These are phyloP conservation scores for Podarcis siculus DNA, from an alignment of 2,797 vertebrate species.

Conservation along the genomic window DNA sequence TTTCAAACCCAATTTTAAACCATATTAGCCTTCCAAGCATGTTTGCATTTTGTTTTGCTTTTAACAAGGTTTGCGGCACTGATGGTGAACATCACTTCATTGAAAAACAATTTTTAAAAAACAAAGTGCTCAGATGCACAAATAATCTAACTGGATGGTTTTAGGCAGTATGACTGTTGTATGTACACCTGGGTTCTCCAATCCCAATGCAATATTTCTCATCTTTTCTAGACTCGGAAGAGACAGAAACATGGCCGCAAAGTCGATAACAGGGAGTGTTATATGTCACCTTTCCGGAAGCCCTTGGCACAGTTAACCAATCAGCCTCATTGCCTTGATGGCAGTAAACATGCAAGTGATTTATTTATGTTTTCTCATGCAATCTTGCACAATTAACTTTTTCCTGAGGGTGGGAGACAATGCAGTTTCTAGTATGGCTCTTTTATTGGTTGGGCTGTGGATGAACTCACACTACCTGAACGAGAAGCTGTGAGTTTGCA, in stretches of 20 bases:
- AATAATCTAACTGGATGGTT: slow-evolving; percentile 18
- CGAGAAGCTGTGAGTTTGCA: background rate
- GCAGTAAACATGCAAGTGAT: slow-evolving; percentile 87
- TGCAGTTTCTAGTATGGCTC: background rate
- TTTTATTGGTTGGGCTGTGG: background rate
- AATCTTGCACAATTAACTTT: background rate
- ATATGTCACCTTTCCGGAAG: slow-evolving; percentile 86
- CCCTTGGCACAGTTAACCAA: slow-evolving; percentile 84
- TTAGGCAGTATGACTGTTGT: slow-evolving; percentile 5
- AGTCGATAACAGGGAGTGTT: slow-evolving; percentile 69
- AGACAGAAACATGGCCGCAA: slow-evolving; percentile 72
- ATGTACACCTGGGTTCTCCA: background rate
- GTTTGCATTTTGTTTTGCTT: background rate
- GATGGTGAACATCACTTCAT: background rate
- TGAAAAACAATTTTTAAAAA: background rate
- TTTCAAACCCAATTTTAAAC: background rate
- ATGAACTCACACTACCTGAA: background rate
- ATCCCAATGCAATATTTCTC: background rate
- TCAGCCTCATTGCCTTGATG: slow-evolving; percentile 81
- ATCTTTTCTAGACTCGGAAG: slow-evolving; percentile 80
- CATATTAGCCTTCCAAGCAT: accelerated
- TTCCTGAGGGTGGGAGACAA: background rate
- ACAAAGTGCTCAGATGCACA: background rate
- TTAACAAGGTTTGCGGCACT: background rate
- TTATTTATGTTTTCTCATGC: background rate